Evolutionary conservation across 2,888 invertebrate genomes (phyloP).

Genomic region (Philereme transversata): DNA sequence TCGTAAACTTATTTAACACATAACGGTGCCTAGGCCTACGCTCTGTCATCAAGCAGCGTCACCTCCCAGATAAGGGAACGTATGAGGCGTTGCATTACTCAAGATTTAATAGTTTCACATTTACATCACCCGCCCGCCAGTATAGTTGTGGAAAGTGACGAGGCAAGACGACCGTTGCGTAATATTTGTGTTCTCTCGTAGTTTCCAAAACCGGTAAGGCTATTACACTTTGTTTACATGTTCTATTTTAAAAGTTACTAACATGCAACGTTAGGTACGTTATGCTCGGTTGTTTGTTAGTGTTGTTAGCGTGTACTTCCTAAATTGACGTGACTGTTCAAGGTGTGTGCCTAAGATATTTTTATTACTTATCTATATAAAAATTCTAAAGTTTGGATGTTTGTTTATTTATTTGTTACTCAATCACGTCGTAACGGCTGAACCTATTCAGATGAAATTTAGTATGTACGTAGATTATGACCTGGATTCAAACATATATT

Average conservation of each 20-base stretch:
- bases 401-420: no score
- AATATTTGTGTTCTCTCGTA: conserved; percentile 41
- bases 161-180: conserved; percentile 42
- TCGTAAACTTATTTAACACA: conserved; percentile 39
- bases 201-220: conserved; percentile 54
- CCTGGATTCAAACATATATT: no score
- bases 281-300: conserved; percentile 30
- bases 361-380: conserved; percentile 8
- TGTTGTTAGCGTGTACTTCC: conserved; percentile 35
- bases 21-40: conserved; percentile 47
- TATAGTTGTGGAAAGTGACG: conserved; percentile 48
- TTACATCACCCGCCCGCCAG: conserved; percentile 38
- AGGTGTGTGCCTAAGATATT: conserved; percentile 2
- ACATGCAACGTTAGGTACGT: conserved; percentile 14
- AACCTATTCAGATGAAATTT: no score
- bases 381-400: no score
- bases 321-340: conserved; percentile 21
- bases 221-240: conserved; percentile 37
- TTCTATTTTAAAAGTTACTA: conserved; percentile 45
- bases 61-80: conserved; percentile 60
- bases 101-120: conserved; percentile 46
- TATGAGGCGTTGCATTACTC: conserved; percentile 39
- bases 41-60: conserved; percentile 30
- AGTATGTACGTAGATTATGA: no score
- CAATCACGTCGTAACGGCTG: no score